Base-by-base conservation (phyloP, 2,113 vertebrate genomes). In the Hiodon tergisus region DNA sequence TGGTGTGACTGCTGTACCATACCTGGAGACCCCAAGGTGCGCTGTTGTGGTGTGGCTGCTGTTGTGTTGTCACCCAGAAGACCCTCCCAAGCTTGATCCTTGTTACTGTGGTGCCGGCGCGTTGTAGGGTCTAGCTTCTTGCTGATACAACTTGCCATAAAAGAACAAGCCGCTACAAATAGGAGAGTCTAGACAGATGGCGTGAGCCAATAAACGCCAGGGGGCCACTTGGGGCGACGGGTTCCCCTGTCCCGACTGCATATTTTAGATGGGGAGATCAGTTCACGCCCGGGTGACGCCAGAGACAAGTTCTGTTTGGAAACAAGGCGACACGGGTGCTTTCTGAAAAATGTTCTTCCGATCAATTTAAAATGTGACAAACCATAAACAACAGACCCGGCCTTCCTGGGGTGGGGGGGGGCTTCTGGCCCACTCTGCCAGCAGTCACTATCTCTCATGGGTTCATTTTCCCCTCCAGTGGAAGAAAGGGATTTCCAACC, bases 341-440 rank as follows among this genome's bases (percentile, higher is more conserved):
- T 77, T 59, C 3, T 13, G 59, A 68, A 61, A 10, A 71, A 63
- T 48, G 50, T 58, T 14, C 71, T 50, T 67, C 69, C 61, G 46
- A 61, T 66, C 62, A 51, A 59, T 75, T 71, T 67, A 67, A 69
- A 66, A 66, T 67, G 47, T 52, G 17, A 11, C 54, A 53, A 53
- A 51, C 47, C 55, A 55, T 67, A 50, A 65, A 62, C 46, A 76
- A 67, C 72, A 9, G 66, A 6, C 48, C 11, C 3, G 10, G 17
- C 13, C 17, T 51, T 16, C 14, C 59, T 16, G 2, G 60, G 74
- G 69, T n/a, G 31, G 31, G 66, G 67, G 65, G 80, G 75, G 14
- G 62, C 70, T 77, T 67, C 71, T 54, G 70, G 31, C 72, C 67
- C 72, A 70, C 77, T 80, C 70, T 78, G 71, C 47, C 74, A 59